Percentiles rank a stretch among this genome's conserved stretches.
These are phyloP conservation scores for Catalaphyllia jardinei DNA, from an alignment of 64 coral and sea anemone genomes.

Conservation along the genomic window DNA sequence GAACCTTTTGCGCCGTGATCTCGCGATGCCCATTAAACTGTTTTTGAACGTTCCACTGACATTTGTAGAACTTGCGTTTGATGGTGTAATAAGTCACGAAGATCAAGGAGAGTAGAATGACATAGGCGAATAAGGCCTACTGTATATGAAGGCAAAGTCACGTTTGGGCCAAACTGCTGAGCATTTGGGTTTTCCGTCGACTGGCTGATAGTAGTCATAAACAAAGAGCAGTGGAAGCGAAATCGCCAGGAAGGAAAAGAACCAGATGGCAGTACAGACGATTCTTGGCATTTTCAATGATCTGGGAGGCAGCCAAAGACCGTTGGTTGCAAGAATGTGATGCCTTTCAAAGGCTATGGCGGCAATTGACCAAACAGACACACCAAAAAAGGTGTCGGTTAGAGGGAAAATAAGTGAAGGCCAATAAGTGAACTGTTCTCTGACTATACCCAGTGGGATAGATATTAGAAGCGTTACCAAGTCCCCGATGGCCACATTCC, in stretches of 20 bases:
- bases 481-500: conserved; percentile 38
- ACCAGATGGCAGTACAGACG: not conserved
- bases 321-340: not conserved
- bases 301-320: not conserved
- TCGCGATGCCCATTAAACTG: not conserved
- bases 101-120: not conserved
- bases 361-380: conserved; percentile 42
- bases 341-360: conserved; percentile 36
- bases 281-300: not conserved
- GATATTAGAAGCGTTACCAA: conserved; percentile 22
- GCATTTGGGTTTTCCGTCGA: not conserved
- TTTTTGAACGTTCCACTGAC: not conserved
- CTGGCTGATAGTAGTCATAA: not conserved
- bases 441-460: not conserved
- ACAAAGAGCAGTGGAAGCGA: not conserved
- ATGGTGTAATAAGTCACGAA: not conserved
- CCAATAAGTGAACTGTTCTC: conserved; percentile 4
- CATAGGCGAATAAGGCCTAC: not conserved
- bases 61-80: not conserved
- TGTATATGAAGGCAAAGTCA: not conserved
- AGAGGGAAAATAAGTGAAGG: conserved; percentile 35
- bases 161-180: not conserved
- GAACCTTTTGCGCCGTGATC: not conserved
- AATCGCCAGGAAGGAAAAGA: not conserved
- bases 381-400: conserved; percentile 29